Base-by-base conservation (phyloP, 2,797 vertebrate genomes). In the Chelidonichthys spinosus region DNA sequence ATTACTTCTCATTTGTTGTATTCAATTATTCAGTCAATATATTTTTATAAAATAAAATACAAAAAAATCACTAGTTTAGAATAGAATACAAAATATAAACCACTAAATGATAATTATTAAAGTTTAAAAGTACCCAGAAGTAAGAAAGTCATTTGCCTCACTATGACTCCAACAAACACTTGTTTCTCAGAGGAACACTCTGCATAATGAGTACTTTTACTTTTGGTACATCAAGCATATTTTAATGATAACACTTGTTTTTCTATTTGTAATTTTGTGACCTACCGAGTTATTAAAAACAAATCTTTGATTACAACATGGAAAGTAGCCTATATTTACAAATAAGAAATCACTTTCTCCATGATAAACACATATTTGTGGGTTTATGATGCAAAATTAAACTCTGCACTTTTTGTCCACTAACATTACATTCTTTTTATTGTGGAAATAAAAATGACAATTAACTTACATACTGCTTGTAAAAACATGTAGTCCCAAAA, bases 401-500 rank as follows among this genome's bases (percentile, higher is more conserved):
- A 50, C 6, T 8, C 15, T 6, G 4, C 18, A 36, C 36, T 10
- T 8, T 10, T 4, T 11, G 33, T 10, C 25, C 14, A 9, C 18
- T 18, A 37, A 49, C 32, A 17, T 11, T 2, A 11, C 4, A 56
- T 18, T 53, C 25, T 46, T 7, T 75, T 74, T 55, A 78, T 32
- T 53, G n/a, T n/a, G 4, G 3, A 37, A 50, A 55, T 33, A 33
- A 56, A 64, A 15, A 35, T 7, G 11, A 68, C 40, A 47, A 11
- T 37, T 1, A 39, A 36, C 17, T 66, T 40, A 63, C 25, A 68
- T 10, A 25, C 14, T 11, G 42, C n/a, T 49, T 15, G 9, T 54
- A 73, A 67, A 67, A 72, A 76, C 32, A 53, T n/a, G 5, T 39
- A 39, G 25, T 39, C 8, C 3, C 37, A 39, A 39, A 39, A 39